These are phyloP conservation scores for Papilio xuthus DNA, from an alignment of 1,140 invertebrate species.

Conservation along the genomic window DNA sequence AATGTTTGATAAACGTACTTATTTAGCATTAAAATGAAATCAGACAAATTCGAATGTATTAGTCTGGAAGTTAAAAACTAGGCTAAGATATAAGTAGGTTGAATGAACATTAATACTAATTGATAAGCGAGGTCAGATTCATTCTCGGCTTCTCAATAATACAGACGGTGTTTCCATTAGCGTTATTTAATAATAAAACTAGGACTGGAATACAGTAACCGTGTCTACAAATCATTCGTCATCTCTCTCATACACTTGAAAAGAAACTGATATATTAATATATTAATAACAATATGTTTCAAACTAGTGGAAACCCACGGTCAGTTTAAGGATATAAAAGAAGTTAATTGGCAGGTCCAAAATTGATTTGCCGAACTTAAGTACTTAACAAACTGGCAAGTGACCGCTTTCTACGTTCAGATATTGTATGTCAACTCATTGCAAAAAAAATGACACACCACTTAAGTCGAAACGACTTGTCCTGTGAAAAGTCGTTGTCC, in stretches of 20 bases:
- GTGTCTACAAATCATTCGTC: background rate
- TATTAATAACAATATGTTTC: no score
- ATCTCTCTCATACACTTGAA: no score
- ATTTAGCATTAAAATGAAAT: background rate
- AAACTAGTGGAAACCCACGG: no score
- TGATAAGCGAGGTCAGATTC: constrained; percentile 4
- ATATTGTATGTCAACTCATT: background rate
- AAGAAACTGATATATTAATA: no score
- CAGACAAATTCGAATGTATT: background rate
- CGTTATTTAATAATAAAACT: constrained; percentile 5
- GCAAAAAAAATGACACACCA: background rate
- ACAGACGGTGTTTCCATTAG: background rate
- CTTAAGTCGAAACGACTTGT: constrained; percentile 34
- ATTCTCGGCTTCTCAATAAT: background rate
- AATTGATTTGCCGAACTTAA: background rate
- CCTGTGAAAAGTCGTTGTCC: constrained; percentile 34
- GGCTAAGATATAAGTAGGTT: constrained; percentile 11
- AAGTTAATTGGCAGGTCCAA: background rate
- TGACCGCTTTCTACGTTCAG: background rate
- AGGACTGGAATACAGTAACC: background rate
- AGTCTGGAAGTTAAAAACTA: constrained; percentile 1
- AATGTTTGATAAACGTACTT: background rate
- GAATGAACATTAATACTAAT: constrained; percentile 18
- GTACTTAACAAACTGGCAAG: background rate
- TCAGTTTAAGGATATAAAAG: background rate